Evolutionary conservation across 2,888 invertebrate genomes (phyloP).

Genomic region (Euzetes globulus): DNA sequence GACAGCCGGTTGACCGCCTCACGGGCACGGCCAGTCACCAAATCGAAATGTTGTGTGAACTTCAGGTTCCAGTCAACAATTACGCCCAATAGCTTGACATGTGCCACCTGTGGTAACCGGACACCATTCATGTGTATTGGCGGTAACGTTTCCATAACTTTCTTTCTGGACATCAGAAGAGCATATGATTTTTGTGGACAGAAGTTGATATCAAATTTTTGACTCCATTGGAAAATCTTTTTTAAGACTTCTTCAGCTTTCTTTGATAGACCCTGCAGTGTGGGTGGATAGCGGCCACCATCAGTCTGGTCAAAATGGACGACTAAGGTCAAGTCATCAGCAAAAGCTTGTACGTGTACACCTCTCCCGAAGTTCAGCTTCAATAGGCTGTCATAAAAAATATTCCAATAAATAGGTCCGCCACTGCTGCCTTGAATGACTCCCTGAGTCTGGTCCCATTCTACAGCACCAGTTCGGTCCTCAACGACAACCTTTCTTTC

Average conservation of each 20-base stretch:
- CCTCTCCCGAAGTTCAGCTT: background rate
- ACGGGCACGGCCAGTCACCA: background rate
- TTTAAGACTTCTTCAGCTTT: no score
- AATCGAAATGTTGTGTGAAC: background rate
- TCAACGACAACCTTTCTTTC: background rate
- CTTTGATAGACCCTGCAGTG: no score
- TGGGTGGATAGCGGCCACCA: no score
- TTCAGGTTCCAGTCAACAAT: background rate
- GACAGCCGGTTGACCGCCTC: background rate
- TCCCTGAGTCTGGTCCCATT: background rate
- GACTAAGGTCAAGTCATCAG: background rate
- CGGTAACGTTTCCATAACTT: background rate
- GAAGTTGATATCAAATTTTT: background rate
- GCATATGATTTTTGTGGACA: background rate
- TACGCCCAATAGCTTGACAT: background rate
- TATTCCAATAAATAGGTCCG: conserved; percentile 22
- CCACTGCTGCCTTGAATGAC: background rate
- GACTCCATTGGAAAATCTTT: background rate
- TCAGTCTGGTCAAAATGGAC: background rate
- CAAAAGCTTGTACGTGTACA: background rate
- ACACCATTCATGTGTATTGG: background rate
- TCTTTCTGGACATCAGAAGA: background rate
- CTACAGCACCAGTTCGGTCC: background rate
- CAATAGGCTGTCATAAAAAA: conserved; percentile 11
- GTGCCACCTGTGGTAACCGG: background rate